Conservation (phyloP, 2,888 invertebrate species). For the Drosophila paramelanica region DNA sequence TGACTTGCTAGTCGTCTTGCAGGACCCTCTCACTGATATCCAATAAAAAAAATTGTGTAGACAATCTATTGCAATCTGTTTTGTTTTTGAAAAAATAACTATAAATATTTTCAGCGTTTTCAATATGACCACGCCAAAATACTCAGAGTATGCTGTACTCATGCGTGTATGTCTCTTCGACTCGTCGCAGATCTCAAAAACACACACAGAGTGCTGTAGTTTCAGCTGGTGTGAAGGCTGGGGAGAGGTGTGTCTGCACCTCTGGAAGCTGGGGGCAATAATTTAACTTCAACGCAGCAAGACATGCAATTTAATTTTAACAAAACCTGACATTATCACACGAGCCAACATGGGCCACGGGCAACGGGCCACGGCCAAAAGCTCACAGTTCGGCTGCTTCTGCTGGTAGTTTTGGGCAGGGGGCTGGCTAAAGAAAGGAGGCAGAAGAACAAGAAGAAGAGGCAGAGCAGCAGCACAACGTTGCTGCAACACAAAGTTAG, state of each 20-base stretch:
- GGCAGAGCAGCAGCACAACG: constrained; percentile 22
- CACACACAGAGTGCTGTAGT: constrained; percentile 1
- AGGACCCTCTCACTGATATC: too few species aligned
- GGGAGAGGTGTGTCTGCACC: constrained; percentile 17
- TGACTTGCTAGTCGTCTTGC: not conserved
- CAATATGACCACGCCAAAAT: not conserved
- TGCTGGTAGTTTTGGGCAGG: not conserved
- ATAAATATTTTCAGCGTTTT: not conserved
- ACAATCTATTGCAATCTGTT: too few species aligned
- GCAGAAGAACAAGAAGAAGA: not conserved
- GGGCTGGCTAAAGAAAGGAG: not conserved
- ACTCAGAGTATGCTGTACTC: not conserved
- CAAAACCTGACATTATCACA: constrained; percentile 81
- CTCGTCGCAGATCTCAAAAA: constrained; percentile 7
- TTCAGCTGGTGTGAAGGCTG: not conserved
- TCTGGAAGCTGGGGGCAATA: constrained; percentile 65
- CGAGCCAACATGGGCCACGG: constrained; percentile 61
- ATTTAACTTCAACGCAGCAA: constrained; percentile 77
- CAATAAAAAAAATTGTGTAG: too few species aligned
- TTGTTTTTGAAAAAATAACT: too few species aligned
- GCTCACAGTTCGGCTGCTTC: constrained; percentile 10
- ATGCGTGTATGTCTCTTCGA: not conserved
- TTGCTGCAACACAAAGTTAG: constrained; percentile 76
- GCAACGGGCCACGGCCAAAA: not conserved
- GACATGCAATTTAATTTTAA: constrained; percentile 81